phyloP scores from a whole-genome alignment of 2,113 vertebrate species.

The Nyctibius bracteatus region DNA sequence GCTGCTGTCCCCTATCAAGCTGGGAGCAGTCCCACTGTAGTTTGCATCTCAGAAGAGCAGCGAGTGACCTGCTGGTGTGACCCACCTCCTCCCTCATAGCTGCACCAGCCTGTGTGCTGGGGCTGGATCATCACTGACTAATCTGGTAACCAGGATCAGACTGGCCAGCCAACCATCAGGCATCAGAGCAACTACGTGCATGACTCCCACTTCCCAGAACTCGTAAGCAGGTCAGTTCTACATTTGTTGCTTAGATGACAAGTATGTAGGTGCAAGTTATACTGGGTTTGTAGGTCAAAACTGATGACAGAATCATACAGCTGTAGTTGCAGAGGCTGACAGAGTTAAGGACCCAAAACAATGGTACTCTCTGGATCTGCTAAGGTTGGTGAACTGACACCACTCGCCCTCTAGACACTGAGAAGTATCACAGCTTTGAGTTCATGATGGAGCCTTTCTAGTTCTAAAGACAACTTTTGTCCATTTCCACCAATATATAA shows the following conservation, averaged over 20 bases:
- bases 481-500: background rate
- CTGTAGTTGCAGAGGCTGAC: background rate
- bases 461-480: background rate
- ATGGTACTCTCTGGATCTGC: background rate
- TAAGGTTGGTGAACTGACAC: background rate
- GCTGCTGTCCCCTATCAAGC: background rate
- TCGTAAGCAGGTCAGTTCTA: background rate
- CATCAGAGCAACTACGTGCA: background rate
- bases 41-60: background rate
- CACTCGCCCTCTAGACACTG: background rate
- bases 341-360: background rate
- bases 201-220: background rate
- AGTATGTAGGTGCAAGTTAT: background rate
- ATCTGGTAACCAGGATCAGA: background rate
- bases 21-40: too few species aligned
- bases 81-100: too few species aligned
- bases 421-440: background rate
- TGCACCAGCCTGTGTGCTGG: background rate
- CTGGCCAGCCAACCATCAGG: rapidly evolving
- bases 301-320: background rate
- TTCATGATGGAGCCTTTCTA: background rate
- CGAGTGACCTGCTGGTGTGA: background rate
- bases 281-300: background rate
- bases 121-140: background rate
- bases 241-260: background rate